Conservation (phyloP, 2,113 vertebrate species). For the Halichoerus grypus region DNA sequence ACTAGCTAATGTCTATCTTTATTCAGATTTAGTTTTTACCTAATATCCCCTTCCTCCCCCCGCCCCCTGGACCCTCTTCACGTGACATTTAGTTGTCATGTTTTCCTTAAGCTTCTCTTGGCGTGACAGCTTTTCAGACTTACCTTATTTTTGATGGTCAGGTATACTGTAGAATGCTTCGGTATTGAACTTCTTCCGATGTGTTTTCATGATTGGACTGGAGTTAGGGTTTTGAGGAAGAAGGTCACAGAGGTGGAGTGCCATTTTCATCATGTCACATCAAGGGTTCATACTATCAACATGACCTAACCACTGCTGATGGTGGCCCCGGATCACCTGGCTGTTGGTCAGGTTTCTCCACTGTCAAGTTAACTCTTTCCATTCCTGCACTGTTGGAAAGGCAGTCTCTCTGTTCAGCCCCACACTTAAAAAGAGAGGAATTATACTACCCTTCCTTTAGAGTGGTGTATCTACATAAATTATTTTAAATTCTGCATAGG, state of each 20-base stretch:
- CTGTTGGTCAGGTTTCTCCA: not conserved
- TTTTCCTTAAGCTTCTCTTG: conserved; percentile 1
- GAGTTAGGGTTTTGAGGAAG: not conserved
- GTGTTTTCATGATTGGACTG: not conserved
- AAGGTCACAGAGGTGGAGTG: not conserved
- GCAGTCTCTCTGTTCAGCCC: not conserved
- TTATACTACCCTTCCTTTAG: not conserved
- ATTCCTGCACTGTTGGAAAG: not conserved
- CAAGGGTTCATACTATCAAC: not conserved
- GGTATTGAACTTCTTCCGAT: not conserved
- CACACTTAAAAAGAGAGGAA: not conserved
- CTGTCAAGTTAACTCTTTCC: not conserved
- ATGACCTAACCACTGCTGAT: not conserved
- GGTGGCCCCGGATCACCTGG: not conserved
- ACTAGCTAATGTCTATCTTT: not conserved
- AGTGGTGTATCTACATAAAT: not conserved
- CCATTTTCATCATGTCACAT: not conserved
- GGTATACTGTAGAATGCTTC: not conserved
- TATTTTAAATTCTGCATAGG: not conserved
- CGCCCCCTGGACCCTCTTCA: not conserved
- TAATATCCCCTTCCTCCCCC: not conserved
- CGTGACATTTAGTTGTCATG: not conserved
- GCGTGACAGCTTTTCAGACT: not conserved
- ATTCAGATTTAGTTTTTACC: conserved; percentile 46
- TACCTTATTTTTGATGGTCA: not conserved